Conservation (phyloP, 2,888 invertebrate genomes). For the Subacronicta megacephala region DNA sequence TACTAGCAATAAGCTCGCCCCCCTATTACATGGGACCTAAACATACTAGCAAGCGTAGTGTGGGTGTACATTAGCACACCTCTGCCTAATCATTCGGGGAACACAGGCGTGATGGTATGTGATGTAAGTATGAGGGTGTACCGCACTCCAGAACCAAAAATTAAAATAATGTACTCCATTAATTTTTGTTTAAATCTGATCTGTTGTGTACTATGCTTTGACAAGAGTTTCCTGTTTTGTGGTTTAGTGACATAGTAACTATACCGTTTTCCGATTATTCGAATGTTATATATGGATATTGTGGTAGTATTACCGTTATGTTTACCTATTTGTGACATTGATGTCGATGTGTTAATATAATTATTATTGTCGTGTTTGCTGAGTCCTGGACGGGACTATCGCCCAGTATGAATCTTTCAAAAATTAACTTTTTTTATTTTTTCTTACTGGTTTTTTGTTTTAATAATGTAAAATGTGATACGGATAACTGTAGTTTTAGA, state of each 20-base stretch:
- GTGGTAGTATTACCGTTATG: background rate
- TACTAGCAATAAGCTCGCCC: too few relatives aligned
- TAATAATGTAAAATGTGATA: slow-evolving; percentile 33
- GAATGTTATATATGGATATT: too few relatives aligned
- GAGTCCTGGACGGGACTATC: slow-evolving; percentile 7
- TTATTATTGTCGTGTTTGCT: background rate
- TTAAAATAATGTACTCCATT: too few relatives aligned
- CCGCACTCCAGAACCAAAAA: too few relatives aligned
- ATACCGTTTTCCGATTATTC: slow-evolving; percentile 2
- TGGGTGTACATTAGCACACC: too few relatives aligned
- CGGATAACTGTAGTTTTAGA: slow-evolving; percentile 45
- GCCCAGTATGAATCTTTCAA: slow-evolving; percentile 5
- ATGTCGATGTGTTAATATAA: background rate
- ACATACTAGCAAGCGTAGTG: too few relatives aligned
- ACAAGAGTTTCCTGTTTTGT: slow-evolving; percentile 5
- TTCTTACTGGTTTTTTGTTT: slow-evolving; percentile 28
- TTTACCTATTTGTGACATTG: background rate
- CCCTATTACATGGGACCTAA: too few relatives aligned
- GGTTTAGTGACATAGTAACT: slow-evolving; percentile 10
- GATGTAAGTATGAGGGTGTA: too few relatives aligned
- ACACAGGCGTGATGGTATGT: too few relatives aligned
- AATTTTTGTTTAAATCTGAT: too few relatives aligned
- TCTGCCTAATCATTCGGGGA: too few relatives aligned
- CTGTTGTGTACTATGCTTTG: background rate
- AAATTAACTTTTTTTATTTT: slow-evolving; percentile 32